Evolutionary conservation across 2,113 vertebrate genomes (phyloP).

Genomic region (Oncorhynchus nerka): DNA sequence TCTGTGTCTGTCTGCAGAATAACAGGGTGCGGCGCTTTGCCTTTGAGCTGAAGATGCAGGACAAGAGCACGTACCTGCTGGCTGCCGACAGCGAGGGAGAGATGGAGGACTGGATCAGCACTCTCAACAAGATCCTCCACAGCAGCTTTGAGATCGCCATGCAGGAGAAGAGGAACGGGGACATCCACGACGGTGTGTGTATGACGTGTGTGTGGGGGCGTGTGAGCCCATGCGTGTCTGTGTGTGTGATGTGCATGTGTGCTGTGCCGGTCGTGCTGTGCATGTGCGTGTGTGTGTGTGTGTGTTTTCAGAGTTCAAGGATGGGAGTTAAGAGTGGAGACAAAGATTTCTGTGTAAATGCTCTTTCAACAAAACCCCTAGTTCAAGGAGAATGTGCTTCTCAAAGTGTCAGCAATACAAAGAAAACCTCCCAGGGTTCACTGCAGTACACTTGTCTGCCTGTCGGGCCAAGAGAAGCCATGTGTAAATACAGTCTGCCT

Average conservation of each 20-base stretch:
- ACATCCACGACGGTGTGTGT: constrained; percentile 83
- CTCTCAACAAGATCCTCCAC: constrained; percentile 94
- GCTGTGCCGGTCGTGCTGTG: neutral
- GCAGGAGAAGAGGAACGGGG: constrained; percentile 94
- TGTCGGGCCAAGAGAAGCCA: neutral
- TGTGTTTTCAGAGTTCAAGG: constrained; percentile 11
- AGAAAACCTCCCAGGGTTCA: constrained; percentile 17
- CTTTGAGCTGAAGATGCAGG: constrained; percentile 99
- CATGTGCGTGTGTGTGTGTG: neutral
- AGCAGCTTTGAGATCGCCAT: constrained; percentile 93
- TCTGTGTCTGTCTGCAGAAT: constrained; percentile 74
- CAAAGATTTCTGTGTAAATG: constrained; percentile 5
- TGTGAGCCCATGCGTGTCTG: constrained; percentile 1
- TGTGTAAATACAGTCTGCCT: neutral
- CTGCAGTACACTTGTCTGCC: neutral
- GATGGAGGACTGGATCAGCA: constrained; percentile 96
- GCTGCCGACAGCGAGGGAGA: constrained; percentile 92
- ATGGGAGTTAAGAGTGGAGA: neutral
- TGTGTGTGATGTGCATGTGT: neutral
- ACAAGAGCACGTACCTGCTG: constrained; percentile 94
- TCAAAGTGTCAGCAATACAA: constrained; percentile 3
- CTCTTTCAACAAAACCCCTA: neutral
- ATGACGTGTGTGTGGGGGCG: constrained; percentile 3
- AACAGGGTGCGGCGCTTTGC: constrained; percentile 93
- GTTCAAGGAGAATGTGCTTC: constrained; percentile 10